Percentiles rank a stretch among this genome's conserved stretches.
Evolutionary conservation across 2,888 invertebrate species (phyloP).

Genomic region (Lomographa bimaculata): DNA sequence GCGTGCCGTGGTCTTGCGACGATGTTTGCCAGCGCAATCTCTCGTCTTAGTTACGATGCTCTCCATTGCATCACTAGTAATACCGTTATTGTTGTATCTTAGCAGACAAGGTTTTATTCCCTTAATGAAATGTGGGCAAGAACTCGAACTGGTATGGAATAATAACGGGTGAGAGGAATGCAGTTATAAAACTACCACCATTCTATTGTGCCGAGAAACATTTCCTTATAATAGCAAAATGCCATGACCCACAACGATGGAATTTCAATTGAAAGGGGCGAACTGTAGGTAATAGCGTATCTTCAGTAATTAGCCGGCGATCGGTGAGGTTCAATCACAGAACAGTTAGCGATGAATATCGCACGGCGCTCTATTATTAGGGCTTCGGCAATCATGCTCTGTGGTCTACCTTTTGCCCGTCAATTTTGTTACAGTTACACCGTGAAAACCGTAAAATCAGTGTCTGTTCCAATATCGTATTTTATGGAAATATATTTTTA

Average conservation of each 20-base stretch:
- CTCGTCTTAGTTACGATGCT: conserved; percentile 49
- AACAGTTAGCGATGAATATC: conserved; percentile 74
- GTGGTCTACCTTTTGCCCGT: conserved; percentile 44
- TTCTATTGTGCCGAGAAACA: conserved; percentile 9
- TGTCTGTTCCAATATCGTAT: conserved; percentile 18
- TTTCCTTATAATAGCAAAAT: too few species aligned
- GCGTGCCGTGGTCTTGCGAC: conserved; percentile 52
- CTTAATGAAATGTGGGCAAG: too few species aligned
- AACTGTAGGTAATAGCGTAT: conserved; percentile 47
- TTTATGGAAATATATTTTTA: too few species aligned
- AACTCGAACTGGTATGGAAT: too few species aligned
- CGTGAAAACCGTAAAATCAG: conserved; percentile 37
- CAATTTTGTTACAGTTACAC: conserved; percentile 64
- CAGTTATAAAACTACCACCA: too few species aligned
- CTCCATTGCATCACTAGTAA: conserved; percentile 47
- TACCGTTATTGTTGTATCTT: conserved; percentile 25
- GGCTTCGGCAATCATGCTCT: conserved; percentile 52
- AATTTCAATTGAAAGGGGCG: conserved; percentile 48
- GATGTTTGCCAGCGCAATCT: conserved; percentile 57
- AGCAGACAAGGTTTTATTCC: neutral
- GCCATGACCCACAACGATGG: conserved; percentile 35
- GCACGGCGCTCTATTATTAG: conserved; percentile 64
- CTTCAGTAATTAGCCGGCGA: conserved; percentile 57
- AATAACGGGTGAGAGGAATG: too few species aligned
- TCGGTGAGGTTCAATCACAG: conserved; percentile 60